Base-by-base conservation (phyloP, 2,113 vertebrate genomes). In the Potamarius usumacintae region DNA sequence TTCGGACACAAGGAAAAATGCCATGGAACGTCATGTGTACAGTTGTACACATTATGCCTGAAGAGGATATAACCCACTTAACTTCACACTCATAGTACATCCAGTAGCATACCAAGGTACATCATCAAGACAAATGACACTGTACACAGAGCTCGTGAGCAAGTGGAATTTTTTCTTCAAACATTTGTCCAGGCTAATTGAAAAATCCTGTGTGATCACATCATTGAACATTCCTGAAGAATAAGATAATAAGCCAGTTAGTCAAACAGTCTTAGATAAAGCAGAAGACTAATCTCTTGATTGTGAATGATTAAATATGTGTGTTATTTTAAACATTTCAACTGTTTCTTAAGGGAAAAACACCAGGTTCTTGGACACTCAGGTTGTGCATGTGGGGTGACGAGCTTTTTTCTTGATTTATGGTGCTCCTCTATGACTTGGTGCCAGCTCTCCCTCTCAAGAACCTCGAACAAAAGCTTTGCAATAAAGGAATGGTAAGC, bases 111-210 rank as follows among this genome's bases (percentile, higher is more conserved):
- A 63, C 80, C 80, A 65, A 78, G 53, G 69, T 48, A n/a, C 27
- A 20, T 15, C 48, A 60, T 4, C 6, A 53, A 86, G 85, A 67
- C 48, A 79, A 86, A 79, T 79, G 60, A 86, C 52, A 74, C 1
- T 11, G 12, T 50, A 82, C 79, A 72, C 27, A 58, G 22, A 52
- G 82, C 80, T 62, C 57, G 42, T 83, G 80, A 83, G 79, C 34
- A 53, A 87, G 69, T 83, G 69, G 80, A 87, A 83, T 83, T 72
- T 82, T 81, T 81, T 22, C 55, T 72, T 83, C 48, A 87, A 65
- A 87, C 77, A 87, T 87, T 87, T 87, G 81, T 83, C 52, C 50
- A 77, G 83, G 80, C 57, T 76, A 87, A 77, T 77, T 77, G 62
- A 76, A 77, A 77, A 83, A 83, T 71, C 48, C 86, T 62, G 55